Evolutionary conservation across 2,888 invertebrate species (phyloP).

Genomic region (Ophion costatus): DNA sequence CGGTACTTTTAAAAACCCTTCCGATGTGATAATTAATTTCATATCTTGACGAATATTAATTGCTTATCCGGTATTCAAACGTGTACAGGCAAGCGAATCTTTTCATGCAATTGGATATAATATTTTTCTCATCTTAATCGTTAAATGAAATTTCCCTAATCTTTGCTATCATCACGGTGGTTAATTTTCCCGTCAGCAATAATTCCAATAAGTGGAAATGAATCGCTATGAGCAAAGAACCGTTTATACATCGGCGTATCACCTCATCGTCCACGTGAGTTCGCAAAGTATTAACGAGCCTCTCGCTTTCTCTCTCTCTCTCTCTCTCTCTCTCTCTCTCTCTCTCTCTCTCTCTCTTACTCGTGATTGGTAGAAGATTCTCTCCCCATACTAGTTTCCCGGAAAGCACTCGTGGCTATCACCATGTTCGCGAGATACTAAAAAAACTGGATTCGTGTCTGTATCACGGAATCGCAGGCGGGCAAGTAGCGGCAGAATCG

Average conservation of each 20-base stretch:
- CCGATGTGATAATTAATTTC: neutral
- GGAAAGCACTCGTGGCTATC: constrained; percentile 62
- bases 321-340: constrained; percentile 9
- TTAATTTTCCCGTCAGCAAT: constrained; percentile 44
- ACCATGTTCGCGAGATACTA: constrained; percentile 57
- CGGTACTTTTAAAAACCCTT: neutral
- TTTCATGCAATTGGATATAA: neutral
- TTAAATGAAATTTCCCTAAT: constrained; percentile 18
- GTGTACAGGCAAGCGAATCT: neutral
- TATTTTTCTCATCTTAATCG: constrained; percentile 16
- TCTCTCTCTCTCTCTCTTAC: constrained; percentile 2
- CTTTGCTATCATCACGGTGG: constrained; percentile 23
- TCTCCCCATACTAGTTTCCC: constrained; percentile 62
- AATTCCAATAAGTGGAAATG: constrained; percentile 42
- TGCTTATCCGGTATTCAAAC: neutral
- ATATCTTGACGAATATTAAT: constrained; percentile 1
- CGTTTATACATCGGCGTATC: constrained; percentile 41
- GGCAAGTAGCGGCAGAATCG: constrained; percentile 45
- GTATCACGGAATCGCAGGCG: constrained; percentile 57
- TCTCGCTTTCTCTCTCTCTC: constrained; percentile 17
- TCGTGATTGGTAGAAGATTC: constrained; percentile 55
- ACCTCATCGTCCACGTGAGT: constrained; percentile 40
- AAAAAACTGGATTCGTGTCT: constrained; percentile 64
- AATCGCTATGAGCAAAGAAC: constrained; percentile 53
- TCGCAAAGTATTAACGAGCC: constrained; percentile 60